phyloP scores from a whole-genome alignment of 2,113 vertebrate genomes.

The Xenopus laevis region DNA sequence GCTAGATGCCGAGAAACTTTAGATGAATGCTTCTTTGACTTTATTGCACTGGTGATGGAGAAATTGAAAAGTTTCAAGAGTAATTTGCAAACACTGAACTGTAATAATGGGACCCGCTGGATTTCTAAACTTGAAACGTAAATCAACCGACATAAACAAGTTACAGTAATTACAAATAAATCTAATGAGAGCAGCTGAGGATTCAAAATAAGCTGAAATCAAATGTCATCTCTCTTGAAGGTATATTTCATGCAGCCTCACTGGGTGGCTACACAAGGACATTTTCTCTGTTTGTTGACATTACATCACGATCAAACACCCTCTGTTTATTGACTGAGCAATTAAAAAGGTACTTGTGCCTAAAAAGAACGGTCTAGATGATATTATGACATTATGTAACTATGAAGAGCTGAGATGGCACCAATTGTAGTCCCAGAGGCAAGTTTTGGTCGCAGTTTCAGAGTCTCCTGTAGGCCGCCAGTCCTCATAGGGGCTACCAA shows the following conservation, averaged over 20 bases:
- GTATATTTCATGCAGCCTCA: background rate
- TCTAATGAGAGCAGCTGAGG: background rate
- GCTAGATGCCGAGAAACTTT: background rate
- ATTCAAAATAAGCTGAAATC: background rate
- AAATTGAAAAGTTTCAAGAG: background rate
- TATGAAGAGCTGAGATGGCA: too few species aligned
- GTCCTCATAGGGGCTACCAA: too few species aligned
- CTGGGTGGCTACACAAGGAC: background rate
- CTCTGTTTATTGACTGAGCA: too few species aligned
- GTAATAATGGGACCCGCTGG: background rate
- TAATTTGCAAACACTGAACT: background rate
- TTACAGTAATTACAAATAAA: conserved; percentile 1
- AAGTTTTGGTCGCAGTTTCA: too few species aligned
- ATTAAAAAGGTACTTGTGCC: too few species aligned
- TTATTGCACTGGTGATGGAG: background rate
- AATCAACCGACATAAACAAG: background rate
- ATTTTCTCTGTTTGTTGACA: too few species aligned
- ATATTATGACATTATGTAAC: too few species aligned
- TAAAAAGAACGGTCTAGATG: too few species aligned
- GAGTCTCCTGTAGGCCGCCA: too few species aligned
- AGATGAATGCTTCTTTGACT: background rate
- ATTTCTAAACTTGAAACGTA: background rate
- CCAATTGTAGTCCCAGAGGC: too few species aligned
- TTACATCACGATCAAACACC: too few species aligned
- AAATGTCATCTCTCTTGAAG: background rate